A percentile compares a stretch with the other conserved stretches of the same genome.
Evolutionary conservation across 2,888 invertebrate genomes (phyloP).

Genomic region (Epirrhoe tristata): DNA sequence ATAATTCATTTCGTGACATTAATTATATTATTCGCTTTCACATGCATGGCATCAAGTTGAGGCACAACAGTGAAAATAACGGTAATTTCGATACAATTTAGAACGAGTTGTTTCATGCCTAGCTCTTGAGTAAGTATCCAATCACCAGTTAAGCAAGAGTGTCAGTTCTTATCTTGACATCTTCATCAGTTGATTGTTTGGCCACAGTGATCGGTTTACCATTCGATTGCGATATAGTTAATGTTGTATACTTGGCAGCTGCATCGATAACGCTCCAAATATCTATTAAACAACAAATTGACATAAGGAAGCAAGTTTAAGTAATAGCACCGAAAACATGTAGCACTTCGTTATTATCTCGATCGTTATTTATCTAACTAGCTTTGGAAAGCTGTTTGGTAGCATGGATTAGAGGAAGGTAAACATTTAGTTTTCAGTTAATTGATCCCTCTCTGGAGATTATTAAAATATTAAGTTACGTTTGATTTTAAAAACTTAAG

Average conservation of each 20-base stretch:
- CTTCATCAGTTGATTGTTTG: constrained; percentile 58
- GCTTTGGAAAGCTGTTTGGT: background rate
- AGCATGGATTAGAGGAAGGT: background rate
- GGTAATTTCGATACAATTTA: constrained; percentile 21
- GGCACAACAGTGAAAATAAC: constrained; percentile 21
- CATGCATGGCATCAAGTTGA: constrained; percentile 13
- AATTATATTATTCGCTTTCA: constrained; percentile 24
- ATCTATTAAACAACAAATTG: constrained; percentile 7
- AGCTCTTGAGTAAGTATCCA: constrained; percentile 39
- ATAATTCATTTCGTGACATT: constrained; percentile 33
- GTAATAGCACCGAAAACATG: constrained; percentile 6
- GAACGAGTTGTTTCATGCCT: constrained; percentile 16
- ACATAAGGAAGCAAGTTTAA: background rate
- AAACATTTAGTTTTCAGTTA: background rate
- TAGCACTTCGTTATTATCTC: background rate
- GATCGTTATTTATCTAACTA: background rate
- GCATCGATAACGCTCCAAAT: background rate
- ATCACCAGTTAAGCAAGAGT: constrained; percentile 46
- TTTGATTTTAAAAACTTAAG: background rate
- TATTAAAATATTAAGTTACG: background rate
- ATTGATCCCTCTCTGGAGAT: background rate
- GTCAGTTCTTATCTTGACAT: constrained; percentile 59
- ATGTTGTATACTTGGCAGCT: constrained; percentile 64
- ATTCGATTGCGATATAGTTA: constrained; percentile 63
- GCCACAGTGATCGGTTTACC: constrained; percentile 51